These are phyloP conservation scores for Anoncus sp. DNA, from an alignment of 2,888 invertebrate species.

Conservation along the genomic window DNA sequence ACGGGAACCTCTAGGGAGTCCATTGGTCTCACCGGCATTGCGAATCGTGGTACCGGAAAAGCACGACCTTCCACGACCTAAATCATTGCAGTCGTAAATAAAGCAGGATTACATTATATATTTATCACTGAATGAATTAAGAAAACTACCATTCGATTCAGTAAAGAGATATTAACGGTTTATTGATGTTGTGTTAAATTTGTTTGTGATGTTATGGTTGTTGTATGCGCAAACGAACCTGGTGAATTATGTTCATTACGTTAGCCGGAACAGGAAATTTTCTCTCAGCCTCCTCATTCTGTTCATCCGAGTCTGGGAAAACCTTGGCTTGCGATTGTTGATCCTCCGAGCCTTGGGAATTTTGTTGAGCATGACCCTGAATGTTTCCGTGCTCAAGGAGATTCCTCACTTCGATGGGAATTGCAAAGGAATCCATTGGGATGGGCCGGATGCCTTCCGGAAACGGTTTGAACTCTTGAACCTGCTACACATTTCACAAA, in stretches of 20 bases:
- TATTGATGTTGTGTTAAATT: background rate
- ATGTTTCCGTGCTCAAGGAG: slow-evolving; percentile 79
- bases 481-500: slow-evolving; percentile 61
- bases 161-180: background rate
- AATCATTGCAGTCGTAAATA: background rate
- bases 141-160: background rate
- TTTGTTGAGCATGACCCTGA: slow-evolving; percentile 74
- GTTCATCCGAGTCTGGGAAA: slow-evolving; percentile 75
- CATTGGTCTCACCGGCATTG: slow-evolving; percentile 74
- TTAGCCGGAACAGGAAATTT: slow-evolving; percentile 77
- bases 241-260: slow-evolving; percentile 78
- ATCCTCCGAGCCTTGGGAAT: slow-evolving; percentile 72
- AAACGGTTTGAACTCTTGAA: slow-evolving; percentile 79
- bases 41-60: slow-evolving; percentile 76
- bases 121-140: background rate
- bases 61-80: slow-evolving; percentile 79
- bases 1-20: slow-evolving; percentile 78
- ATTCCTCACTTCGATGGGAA: slow-evolving; percentile 78
- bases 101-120: background rate
- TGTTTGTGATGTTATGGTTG: background rate
- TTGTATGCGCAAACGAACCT: slow-evolving; percentile 67
- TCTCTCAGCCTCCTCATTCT: slow-evolving; percentile 74
- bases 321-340: slow-evolving; percentile 75
- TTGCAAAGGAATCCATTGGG: slow-evolving; percentile 75
- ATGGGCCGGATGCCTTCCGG: slow-evolving; percentile 76